A percentile compares a stretch with the other conserved stretches of the same genome.
phyloP scores from a whole-genome alignment of 2,113 vertebrate species.

The Ifrita kowaldi region DNA sequence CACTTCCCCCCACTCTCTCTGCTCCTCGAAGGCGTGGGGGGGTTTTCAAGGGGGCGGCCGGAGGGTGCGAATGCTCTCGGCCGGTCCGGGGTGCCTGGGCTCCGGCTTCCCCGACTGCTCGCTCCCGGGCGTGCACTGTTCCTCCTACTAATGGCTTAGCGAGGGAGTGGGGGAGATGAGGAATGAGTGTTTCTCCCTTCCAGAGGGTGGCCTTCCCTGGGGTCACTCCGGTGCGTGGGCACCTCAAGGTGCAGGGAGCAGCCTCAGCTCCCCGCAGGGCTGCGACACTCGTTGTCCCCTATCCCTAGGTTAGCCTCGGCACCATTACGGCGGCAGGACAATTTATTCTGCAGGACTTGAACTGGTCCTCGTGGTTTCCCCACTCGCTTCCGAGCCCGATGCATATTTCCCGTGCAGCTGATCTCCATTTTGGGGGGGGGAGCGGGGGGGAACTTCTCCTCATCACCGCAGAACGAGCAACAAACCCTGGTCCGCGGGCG shows the following conservation, averaged over 20 bases:
- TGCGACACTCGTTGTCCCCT: accelerated
- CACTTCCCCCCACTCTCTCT: constrained; percentile 26
- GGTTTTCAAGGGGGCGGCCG: neutral
- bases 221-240: neutral
- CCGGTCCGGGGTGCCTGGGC: neutral
- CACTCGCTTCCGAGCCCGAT: neutral
- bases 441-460: neutral
- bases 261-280: neutral
- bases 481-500: neutral
- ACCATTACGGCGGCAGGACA: neutral
- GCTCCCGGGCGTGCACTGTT: neutral
- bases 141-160: neutral
- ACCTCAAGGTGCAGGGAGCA: neutral
- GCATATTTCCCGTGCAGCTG: neutral
- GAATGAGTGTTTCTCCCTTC: neutral
- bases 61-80: neutral
- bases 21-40: neutral
- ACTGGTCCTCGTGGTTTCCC: neutral
- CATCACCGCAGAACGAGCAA: neutral
- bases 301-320: neutral
- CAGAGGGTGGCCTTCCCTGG: neutral
- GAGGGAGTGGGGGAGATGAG: neutral
- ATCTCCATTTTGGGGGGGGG: neutral
- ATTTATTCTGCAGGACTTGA: neutral
- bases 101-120: neutral